phyloP scores from a whole-genome alignment of 2,888 invertebrate genomes.

The Drosophila dives region DNA sequence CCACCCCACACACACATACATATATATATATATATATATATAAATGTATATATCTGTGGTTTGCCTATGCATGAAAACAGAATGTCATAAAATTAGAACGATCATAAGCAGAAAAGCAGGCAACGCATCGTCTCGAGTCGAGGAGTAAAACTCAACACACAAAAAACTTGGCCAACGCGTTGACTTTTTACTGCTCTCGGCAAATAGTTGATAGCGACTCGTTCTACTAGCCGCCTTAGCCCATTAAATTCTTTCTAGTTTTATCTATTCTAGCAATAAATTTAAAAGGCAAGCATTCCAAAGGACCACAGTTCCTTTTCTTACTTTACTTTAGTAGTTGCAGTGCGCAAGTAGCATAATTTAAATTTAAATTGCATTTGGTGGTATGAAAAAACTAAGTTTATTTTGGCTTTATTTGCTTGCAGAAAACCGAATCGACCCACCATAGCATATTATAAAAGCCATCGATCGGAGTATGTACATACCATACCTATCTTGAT shows the following conservation, averaged over 20 bases:
- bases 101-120: constrained; percentile 57
- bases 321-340: not conserved
- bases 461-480: not conserved
- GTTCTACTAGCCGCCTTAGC: constrained; percentile 64
- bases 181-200: constrained; percentile 72
- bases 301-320: not conserved
- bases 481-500: not conserved
- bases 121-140: constrained; percentile 30
- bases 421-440: not conserved
- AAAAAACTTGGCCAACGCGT: constrained; percentile 57
- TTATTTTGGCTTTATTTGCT: not conserved
- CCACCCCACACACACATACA: constrained; percentile 9
- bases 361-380: constrained; percentile 15
- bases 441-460: not conserved
- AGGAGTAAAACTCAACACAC: constrained; percentile 31
- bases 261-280: constrained; percentile 39
- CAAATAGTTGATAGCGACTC: constrained; percentile 67
- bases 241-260: constrained; percentile 65
- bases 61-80: constrained; percentile 73
- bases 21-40: constrained; percentile 1
- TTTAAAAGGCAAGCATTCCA: constrained; percentile 14
- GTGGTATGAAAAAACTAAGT: not conserved
- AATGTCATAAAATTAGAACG: constrained; percentile 80
- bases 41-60: constrained; percentile 30
- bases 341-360: not conserved